Base-by-base conservation (phyloP, 1,140 invertebrate species). In the Drosophila navojoa region DNA sequence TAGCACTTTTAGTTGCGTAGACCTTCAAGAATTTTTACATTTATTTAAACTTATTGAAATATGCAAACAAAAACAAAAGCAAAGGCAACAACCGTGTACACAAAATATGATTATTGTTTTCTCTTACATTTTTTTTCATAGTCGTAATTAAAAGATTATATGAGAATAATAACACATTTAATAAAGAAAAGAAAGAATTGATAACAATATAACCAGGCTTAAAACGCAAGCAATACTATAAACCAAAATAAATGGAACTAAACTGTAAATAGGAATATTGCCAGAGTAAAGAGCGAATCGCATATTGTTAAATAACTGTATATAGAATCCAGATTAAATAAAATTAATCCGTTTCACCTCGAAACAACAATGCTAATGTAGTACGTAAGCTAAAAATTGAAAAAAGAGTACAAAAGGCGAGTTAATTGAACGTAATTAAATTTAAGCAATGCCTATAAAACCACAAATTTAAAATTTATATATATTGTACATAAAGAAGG, bases 321-420 rank as follows among this genome's bases (percentile, higher is more conserved):
- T 44, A 73, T 73, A 73, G 47, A 52, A 59, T 19, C 4, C 27
- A 59, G 27, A 32, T 16, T n/a, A 59, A 47, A 32, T 6, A 9
- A 47, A 45, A 45, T 35, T 19, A 44, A 55, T 27, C 27, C 29
- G 25, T 57, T 69, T 32, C 38, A 53, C 40, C 47, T 50, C 15
- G 55, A 67, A 61, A 40, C 42, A 61, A 19, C 15, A 54, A 54
- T 19, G 49, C 29, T 60, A 68, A 38, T 44, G 40, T 68, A 68
- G 63, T 54, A 7, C 53, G 76, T 82, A 78, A 73, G 80, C 69
- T 62, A n/a, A 74, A 74, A 35, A 77, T 59, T 73, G 63, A 77
- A 82, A 87, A 82, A 87, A 89, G 71, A 87, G 82, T 87, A 87
- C 82, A 87, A 87, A 87, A 71, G 61, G 84, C 81, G 73, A 86